phyloP scores from a whole-genome alignment of 2,797 vertebrate species.

The Borostomias antarcticus region DNA sequence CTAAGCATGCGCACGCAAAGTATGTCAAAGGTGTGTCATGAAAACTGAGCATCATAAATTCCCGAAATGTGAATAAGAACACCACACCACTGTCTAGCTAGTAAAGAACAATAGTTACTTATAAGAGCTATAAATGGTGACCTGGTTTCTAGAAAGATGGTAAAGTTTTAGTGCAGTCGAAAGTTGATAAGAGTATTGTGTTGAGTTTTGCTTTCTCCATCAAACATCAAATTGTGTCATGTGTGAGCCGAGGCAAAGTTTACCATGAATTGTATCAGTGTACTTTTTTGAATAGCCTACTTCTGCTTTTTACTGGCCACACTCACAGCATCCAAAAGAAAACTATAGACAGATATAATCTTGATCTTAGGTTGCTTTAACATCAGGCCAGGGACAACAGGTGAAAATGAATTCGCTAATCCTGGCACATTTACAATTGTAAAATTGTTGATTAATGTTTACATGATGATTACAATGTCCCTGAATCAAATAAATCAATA shows the following conservation, averaged over 20 bases:
- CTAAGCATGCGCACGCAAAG: slow-evolving; percentile 14
- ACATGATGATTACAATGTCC: too few relatives aligned
- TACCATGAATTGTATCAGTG: neutral
- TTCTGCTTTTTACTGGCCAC: neutral
- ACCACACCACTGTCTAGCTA: neutral
- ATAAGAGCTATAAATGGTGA: slow-evolving; percentile 1
- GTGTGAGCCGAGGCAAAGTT: neutral
- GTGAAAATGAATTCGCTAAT: too few relatives aligned
- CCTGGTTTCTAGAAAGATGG: neutral
- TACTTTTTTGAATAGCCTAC: neutral
- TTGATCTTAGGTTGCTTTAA: too few relatives aligned
- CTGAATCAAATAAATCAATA: neutral
- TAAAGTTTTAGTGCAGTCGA: neutral
- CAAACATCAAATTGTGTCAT: neutral
- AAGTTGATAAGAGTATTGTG: neutral
- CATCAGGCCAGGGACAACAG: too few relatives aligned
- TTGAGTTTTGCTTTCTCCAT: too few relatives aligned
- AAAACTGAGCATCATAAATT: neutral
- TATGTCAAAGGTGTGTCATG: slow-evolving; percentile 5
- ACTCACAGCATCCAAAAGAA: neutral
- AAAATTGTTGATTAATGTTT: too few relatives aligned
- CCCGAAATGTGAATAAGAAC: neutral
- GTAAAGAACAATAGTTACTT: neutral
- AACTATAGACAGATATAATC: neutral
- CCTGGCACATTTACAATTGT: too few relatives aligned